phyloP scores from a whole-genome alignment of 2,113 vertebrate species.

The Pleuronectes platessa region DNA sequence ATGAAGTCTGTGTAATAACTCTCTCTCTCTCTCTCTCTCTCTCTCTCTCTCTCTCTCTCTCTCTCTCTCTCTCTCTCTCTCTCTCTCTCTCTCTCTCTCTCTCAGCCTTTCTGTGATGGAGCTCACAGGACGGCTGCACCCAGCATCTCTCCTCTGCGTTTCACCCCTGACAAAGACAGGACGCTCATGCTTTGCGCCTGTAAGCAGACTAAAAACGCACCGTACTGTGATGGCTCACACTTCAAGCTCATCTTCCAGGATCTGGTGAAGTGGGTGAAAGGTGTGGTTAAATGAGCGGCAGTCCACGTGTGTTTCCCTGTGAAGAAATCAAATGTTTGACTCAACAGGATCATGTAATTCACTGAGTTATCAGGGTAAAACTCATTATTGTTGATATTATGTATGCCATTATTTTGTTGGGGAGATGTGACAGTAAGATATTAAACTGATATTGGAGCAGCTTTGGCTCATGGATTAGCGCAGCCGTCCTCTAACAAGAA shows the following conservation, averaged over 20 bases:
- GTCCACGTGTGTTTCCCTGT: neutral
- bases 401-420: neutral
- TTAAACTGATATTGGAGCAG: neutral
- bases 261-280: conserved; percentile 55
- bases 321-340: neutral
- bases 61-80: neutral
- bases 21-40: neutral
- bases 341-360: neutral
- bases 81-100: neutral
- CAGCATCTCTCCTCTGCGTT: conserved; percentile 81
- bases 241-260: conserved; percentile 67
- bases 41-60: neutral
- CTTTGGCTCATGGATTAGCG: too few relatives aligned
- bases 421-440: neutral
- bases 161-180: conserved; percentile 75
- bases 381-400: neutral
- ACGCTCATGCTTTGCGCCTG: conserved; percentile 85
- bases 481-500: too few relatives aligned
- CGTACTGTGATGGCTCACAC: conserved; percentile 89
- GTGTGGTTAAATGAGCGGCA: conserved; percentile 56
- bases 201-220: conserved; percentile 84
- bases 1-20: too few relatives aligned
- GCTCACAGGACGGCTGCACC: conserved; percentile 81
- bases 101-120: conserved; percentile 91
- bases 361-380: neutral